Conservation (phyloP, 37 sponge, comb jelly and placozoan species). For the Chondrilla cf. caribensis region DNA sequence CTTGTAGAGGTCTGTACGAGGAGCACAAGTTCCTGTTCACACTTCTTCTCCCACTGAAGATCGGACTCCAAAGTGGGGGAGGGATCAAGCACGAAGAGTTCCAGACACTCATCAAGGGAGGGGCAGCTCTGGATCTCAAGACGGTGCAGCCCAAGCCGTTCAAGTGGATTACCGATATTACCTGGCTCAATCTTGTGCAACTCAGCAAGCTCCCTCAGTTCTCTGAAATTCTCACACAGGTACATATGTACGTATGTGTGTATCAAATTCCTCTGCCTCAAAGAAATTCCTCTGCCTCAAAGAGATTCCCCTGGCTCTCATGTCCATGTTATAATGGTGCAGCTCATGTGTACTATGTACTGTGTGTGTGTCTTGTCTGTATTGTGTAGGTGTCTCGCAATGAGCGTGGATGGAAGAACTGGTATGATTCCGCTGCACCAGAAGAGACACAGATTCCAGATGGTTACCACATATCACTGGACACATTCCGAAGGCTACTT, state of each 20-base stretch:
- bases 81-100: constrained; percentile 88
- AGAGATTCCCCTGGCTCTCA: not conserved
- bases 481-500: constrained; percentile 81
- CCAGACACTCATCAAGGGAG: constrained; percentile 93
- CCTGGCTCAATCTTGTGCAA: constrained; percentile 97
- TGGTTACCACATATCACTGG: constrained; percentile 90
- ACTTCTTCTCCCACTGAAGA: constrained; percentile 93
- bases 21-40: constrained; percentile 99
- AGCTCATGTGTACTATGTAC: too few relatives aligned
- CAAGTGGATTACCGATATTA: constrained; percentile 97
- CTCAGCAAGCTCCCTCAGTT: constrained; percentile 90
- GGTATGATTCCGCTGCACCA: constrained; percentile 98
- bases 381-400: constrained; percentile 74
- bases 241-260: too few relatives aligned
- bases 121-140: constrained; percentile 98
- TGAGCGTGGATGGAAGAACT: constrained; percentile 90
- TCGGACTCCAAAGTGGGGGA: constrained; percentile 73
- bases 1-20: constrained; percentile 92
- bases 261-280: too few relatives aligned
- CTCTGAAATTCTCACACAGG: constrained; percentile 91
- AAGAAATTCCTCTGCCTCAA: not conserved
- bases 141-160: constrained; percentile 81
- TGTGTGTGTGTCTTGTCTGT: too few relatives aligned
- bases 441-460: constrained; percentile 95
- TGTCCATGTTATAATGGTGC: too few relatives aligned